Evolutionary conservation across 2,113 vertebrate species (phyloP), one percentile per base, ranked within the genome.

Genomic region (Stegastes partitus): DNA sequence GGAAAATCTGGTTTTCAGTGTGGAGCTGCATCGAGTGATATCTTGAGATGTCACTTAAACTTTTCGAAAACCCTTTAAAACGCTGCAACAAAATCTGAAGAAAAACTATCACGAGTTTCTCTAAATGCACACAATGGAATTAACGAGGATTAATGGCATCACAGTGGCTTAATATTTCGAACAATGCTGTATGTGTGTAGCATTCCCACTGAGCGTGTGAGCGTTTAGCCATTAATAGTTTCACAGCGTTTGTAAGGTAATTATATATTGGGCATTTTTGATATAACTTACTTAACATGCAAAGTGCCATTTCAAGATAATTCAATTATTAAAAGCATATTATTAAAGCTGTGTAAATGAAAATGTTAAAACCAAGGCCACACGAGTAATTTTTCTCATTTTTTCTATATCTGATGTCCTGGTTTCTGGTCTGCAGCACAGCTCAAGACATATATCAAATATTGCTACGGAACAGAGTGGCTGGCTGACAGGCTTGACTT

Each of bases 221-320:
- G 42, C 12, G 14, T 75, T 44, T 28, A 65, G 42, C 10, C 57
- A 79, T 79, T 79, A 51, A 71, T 8, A 68, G 57, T 45, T 59
- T 54, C 55, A 68, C 44, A 21, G 34, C 22, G 63, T 82, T 74
- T 76, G 51, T 45, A 57, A 67, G 59, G 80, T 84, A 81, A 82
- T 81, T 68, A 76, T 50, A 79, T 63, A 66, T 69, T 67, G 44
- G 19, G 57, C 34, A 53, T 84, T 49, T 83, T 70, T 74, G 21
- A 85, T 74, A 49, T 18, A 18, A 28, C 23, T 63, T 68, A 49
- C 75, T 83, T 84, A 73, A 78, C 54, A 62, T 81, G 50, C 72
- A 66, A 74, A 82, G 56, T 75, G 47, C 3, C 42, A 6, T 34
- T 80, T 85, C 63, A 58, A 78, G 56, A 70, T 82, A 53, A 77